phyloP scores from a whole-genome alignment of 1,140 invertebrate genomes.

The Tetramorium parvispinum region DNA sequence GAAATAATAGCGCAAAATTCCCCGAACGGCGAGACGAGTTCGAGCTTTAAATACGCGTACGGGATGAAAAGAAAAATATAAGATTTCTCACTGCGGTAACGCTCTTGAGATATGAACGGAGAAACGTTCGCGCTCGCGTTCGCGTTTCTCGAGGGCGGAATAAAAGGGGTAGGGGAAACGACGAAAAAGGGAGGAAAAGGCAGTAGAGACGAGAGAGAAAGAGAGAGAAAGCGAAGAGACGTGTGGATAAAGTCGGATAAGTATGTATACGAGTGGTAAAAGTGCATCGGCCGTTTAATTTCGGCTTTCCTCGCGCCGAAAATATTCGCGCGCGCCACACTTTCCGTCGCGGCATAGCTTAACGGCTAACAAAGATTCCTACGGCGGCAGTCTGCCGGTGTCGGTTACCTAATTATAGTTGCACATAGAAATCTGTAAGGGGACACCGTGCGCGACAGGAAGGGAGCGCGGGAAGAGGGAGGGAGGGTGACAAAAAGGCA shows the following conservation, averaged over 20 bases:
- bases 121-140: background rate
- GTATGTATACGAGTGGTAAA: constrained; percentile 52
- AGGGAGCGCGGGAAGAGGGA: constrained; percentile 1
- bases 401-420: constrained; percentile 77
- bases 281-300: constrained; percentile 71
- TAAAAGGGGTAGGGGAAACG: background rate
- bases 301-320: constrained; percentile 70
- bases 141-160: background rate
- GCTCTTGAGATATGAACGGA: background rate
- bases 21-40: background rate
- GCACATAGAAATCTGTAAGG: constrained; percentile 75
- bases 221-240: too few relatives aligned
- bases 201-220: background rate
- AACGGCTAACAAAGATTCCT: constrained; percentile 74
- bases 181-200: background rate
- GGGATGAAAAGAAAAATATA: background rate
- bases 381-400: constrained; percentile 39
- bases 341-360: constrained; percentile 69
- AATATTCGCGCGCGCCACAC: constrained; percentile 69
- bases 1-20: constrained; percentile 28
- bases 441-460: constrained; percentile 61
- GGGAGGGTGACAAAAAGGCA: background rate
- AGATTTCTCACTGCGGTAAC: background rate
- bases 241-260: constrained; percentile 15
- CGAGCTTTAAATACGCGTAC: background rate